Base-by-base conservation (phyloP, 1,140 invertebrate genomes). In the Leptinotarsa lineolata region DNA sequence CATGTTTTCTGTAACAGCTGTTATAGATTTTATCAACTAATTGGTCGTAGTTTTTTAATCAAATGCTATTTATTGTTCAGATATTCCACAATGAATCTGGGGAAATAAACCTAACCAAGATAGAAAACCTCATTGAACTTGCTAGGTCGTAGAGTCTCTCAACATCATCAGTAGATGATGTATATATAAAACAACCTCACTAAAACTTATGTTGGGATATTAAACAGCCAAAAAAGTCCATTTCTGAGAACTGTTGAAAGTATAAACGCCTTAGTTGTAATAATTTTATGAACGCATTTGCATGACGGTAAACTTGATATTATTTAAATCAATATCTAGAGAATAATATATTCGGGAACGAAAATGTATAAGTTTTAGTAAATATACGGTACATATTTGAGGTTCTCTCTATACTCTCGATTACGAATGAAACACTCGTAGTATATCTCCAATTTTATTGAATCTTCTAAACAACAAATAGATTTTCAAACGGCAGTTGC, bases 41-140 rank as follows among this genome's bases (percentile, higher is more conserved):
- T n/a, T n/a, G n/a, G n/a, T n/a, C n/a, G 63, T 8, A 30, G 12
- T 24, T 8, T 65, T 22, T 65, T 11, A 30, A 60, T n/a, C n/a
- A 21, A 60, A 13, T 60, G 22, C n/a, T 65, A 12, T n/a, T n/a
- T n/a, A n/a, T n/a, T 82, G 85, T 88, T n/a, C 87, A 98, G 96
- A 97, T 98, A 81, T 97, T 95, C 85, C 95, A 97, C 87, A 98
- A 96, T 85, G 95, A 93, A 84, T 92, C 93, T 54, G 96, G 96
- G 21, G 95, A 97, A 88, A 98, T 99, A 70, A 98, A 98, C 87
- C 96, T 96, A 66, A 91, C 92, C 72, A 98, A 98, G 87, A 97
- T 99, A 80, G 93, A 95, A 80, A 90, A 91, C 76, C 88, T 98
- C 24, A 94, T 99, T 76, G 95, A n/a, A n/a, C n/a, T n/a, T n/a